Conservation (phyloP, 2,113 vertebrate species). For the Apodemus speciosus region DNA sequence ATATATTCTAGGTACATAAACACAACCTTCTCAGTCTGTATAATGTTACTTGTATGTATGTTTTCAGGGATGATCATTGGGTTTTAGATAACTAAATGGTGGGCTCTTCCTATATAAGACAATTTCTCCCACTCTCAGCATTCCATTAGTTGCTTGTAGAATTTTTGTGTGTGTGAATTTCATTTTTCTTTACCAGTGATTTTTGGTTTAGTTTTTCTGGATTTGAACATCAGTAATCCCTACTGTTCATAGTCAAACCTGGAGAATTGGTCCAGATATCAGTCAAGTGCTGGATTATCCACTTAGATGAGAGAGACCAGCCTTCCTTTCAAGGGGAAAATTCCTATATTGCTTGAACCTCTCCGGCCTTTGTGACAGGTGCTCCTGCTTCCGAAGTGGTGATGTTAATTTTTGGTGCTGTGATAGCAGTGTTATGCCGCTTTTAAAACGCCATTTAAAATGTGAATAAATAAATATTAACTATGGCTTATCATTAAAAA, state of each 20-base stretch:
- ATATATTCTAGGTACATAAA: neutral
- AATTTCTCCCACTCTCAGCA: neutral
- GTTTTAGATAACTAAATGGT: neutral
- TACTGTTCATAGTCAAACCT: neutral
- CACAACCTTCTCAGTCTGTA: neutral
- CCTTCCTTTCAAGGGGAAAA: neutral
- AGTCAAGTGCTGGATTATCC: neutral
- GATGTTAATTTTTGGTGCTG: neutral
- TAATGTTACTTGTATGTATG: neutral
- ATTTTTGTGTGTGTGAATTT: neutral
- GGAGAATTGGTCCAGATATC: neutral
- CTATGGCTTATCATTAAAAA: slow-evolving; percentile 38
- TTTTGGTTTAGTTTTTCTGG: neutral
- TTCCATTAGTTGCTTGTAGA: neutral
- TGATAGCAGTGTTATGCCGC: neutral
- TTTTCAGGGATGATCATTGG: neutral
- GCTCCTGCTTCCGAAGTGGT: neutral
- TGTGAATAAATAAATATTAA: slow-evolving; percentile 23
- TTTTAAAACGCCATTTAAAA: neutral
- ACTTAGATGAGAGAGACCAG: neutral
- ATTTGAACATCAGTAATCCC: neutral
- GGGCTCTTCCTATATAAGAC: neutral
- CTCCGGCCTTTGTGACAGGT: neutral
- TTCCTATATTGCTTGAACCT: neutral
- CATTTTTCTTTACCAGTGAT: neutral